Base-by-base conservation (phyloP, 2,113 vertebrate species). In the Sinocyclocheilus anshuiensis region DNA sequence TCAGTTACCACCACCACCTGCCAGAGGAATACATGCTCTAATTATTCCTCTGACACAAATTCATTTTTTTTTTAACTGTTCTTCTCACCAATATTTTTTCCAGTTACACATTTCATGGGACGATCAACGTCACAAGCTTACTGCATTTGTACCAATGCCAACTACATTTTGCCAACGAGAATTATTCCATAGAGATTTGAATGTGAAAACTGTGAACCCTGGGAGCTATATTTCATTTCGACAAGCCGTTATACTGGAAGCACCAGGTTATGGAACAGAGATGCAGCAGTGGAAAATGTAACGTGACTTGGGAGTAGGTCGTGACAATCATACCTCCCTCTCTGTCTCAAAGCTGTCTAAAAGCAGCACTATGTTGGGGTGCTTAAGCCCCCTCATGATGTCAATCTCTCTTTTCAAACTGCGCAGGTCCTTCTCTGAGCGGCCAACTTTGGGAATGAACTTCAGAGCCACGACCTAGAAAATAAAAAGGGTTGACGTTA, bases 1-100 rank as follows among this genome's bases (percentile, higher is more conserved):
- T 99, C 98, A 1, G 97, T 99, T 85, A 99, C 98, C 84, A 99
- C 96, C 77, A 98, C 97, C 81, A 99, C 97, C 98, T 99, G 90
- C 71, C 77, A 77, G 16, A 88, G 83, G 89, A 55, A 90, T 4
- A 82, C 6, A 85, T 59, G 55, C 76, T 78, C 33, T 11, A 26
- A 22, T 80, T 76, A 81, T 50, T 85, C 24, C 36, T 55, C 33
- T 57, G n/a, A 83, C 36, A 67, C 69, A 55, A 36, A 63, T 81
- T 45, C 61, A 78, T 4, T 36, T 50, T 55, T 22, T 53, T 82
- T 26, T 33, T 3, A 45, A 45, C 45, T 48, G 45, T 42, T 42
- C 42, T 42, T 42, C 42, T 42, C 42, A 39, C 33, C 13, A 36
- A 42, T 16, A 63, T 63, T 83, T 83, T 55, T 72, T 53, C 5